Percentiles rank a stretch among this genome's conserved stretches.
Evolutionary conservation across 64 coral and sea anemone species (phyloP).

Genomic region (Hydrozoanthus tunicans): DNA sequence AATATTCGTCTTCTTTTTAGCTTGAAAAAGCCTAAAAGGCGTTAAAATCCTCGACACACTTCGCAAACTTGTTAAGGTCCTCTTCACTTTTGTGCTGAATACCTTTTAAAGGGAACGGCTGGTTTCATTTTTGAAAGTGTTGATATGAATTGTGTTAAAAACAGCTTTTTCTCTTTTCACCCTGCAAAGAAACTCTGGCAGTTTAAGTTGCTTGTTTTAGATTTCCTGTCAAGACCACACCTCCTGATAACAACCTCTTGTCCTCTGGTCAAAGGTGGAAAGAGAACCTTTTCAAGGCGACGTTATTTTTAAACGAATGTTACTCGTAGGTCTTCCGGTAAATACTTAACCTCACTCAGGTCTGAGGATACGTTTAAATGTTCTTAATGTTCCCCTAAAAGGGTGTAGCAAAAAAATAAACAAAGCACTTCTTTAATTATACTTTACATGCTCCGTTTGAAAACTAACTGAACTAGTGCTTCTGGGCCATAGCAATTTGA

Average conservation of each 20-base stretch:
- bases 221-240: slow-evolving; percentile 25
- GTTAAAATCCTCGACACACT: not conserved
- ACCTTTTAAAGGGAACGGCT: not conserved
- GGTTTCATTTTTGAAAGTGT: not conserved
- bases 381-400: not conserved
- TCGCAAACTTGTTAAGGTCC: not conserved
- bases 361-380: not conserved
- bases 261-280: slow-evolving; percentile 13
- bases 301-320: not conserved
- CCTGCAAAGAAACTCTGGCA: not conserved
- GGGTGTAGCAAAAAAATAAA: not conserved
- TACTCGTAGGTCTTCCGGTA: slow-evolving; percentile 29
- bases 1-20: too few relatives aligned
- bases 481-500: not conserved
- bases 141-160: not conserved
- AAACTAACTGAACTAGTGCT: not conserved
- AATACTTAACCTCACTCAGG: slow-evolving; percentile 14
- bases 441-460: not conserved
- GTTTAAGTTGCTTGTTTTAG: not conserved
- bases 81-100: not conserved
- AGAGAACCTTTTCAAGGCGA: not conserved
- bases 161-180: not conserved
- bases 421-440: not conserved
- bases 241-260: not conserved
- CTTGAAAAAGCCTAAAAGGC: not conserved